Base-by-base conservation (phyloP, 2,797 vertebrate species). In the Sebastes hopkinsi region DNA sequence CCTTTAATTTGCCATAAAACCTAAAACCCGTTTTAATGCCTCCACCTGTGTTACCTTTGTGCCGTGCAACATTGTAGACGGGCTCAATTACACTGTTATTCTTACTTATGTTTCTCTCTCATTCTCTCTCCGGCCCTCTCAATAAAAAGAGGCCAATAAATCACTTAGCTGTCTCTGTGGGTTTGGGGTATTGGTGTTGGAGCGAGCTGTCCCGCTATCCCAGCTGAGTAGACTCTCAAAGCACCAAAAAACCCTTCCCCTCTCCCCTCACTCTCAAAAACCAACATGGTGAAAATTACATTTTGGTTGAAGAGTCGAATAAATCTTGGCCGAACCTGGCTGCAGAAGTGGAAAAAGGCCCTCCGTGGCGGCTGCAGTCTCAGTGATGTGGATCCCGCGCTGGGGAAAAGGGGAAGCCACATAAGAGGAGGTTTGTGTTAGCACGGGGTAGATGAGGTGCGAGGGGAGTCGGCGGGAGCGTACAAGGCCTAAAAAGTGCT, bases 271-370 rank as follows among this genome's bases (percentile, higher is more conserved):
- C 80, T 92, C 80, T 80, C 72, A 91, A 93, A 94, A 95, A 86
- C 88, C 90, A 95, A 94, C 92, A 93, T 88, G 90, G 92, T 94
- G 92, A 94, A 94, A 94, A 94, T 95, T 88, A 92, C 93, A 92
- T 94, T 91, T 93, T 81, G 92, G 92, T 94, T 89, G 78, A 92
- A 86, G 88, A 89, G 87, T 83, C 84, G 87, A 94, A 95, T 95
- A 95, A 95, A 94, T 96, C 92, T 89, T 85, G 90, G 91, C 92
- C 74, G 42, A 90, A 87, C 80, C 80, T 91, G 89, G 92, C 92
- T 78, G 81, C 78, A 91, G 90, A 91, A 89, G 83, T 92, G 94
- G 92, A 93, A 92, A 91, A 91, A 81, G 77, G 83, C 82, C 88
- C 88, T 92, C 83, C 71, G 56, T 89, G 86, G 85, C 74, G 69